Percentiles rank a stretch among this genome's conserved stretches.
These are phyloP conservation scores for Chelon labrosus DNA, from an alignment of 2,797 vertebrate species.

Conservation along the genomic window DNA sequence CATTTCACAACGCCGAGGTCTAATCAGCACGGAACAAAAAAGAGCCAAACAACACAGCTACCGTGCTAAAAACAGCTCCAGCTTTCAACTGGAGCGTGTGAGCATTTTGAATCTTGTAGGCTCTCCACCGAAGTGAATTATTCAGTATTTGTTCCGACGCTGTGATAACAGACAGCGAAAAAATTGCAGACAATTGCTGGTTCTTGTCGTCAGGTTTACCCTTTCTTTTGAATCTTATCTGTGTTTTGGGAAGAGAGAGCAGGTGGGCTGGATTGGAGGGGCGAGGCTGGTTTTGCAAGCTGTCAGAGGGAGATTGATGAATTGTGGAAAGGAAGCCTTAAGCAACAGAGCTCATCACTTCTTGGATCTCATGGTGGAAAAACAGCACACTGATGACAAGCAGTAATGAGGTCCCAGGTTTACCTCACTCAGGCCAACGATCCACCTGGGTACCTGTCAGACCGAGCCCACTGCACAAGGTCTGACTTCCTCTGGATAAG, in stretches of 20 bases:
- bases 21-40: constrained; percentile 42
- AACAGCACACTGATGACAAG: constrained; percentile 18
- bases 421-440: constrained; percentile 4
- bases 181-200: neutral
- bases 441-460: constrained; percentile 27
- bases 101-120: constrained; percentile 12
- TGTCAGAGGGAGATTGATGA: constrained; percentile 39
- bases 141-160: constrained; percentile 23
- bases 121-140: constrained; percentile 11
- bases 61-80: constrained; percentile 20
- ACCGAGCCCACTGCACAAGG: neutral
- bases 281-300: constrained; percentile 1
- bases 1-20: constrained; percentile 28
- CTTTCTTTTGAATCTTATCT: constrained; percentile 4
- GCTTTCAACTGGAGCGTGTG: neutral
- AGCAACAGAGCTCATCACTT: constrained; percentile 6
- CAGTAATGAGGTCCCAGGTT: constrained; percentile 34
- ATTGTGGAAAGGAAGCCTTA: constrained; percentile 17
- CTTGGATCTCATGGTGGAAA: neutral
- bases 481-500: neutral
- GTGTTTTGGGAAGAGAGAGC: neutral
- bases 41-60: constrained; percentile 21
- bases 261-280: neutral
- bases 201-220: no score
- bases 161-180: constrained; percentile 1